These are phyloP conservation scores for Zygothrica quintamaculata DNA, from an alignment of 2,888 invertebrate genomes.

Conservation along the genomic window DNA sequence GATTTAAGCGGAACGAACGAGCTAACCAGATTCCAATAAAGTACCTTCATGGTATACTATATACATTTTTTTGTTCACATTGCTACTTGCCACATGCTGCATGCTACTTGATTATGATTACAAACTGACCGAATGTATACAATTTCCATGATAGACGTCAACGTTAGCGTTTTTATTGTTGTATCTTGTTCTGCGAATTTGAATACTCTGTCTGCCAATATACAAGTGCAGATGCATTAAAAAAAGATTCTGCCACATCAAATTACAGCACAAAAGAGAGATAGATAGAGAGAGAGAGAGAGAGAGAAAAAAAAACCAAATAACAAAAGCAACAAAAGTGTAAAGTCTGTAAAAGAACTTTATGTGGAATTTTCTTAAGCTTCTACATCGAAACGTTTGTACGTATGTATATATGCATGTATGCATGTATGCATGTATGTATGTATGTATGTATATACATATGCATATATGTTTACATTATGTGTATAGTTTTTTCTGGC, in stretches of 20 bases:
- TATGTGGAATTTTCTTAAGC: conserved; percentile 39
- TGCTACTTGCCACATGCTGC: conserved; percentile 4
- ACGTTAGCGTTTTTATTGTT: conserved; percentile 34
- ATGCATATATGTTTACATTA: not conserved
- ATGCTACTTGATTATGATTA: too few relatives aligned
- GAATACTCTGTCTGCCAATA: conserved; percentile 15
- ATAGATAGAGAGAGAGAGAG: conserved; percentile 3
- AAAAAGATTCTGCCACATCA: conserved; percentile 58
- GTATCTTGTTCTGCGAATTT: conserved; percentile 41
- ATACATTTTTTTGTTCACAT: too few relatives aligned
- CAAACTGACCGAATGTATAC: too few relatives aligned
- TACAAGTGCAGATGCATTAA: conserved; percentile 34
- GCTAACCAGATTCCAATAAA: too few relatives aligned
- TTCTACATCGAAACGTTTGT: too few relatives aligned
- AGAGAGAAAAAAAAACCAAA: conserved; percentile 12
- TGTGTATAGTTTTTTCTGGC: conserved; percentile 2
- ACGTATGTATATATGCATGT: not conserved
- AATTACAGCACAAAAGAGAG: conserved; percentile 53
- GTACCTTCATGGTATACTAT: too few relatives aligned
- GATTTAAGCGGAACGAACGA: too few relatives aligned
- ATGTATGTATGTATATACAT: not conserved
- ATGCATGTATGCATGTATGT: not conserved
- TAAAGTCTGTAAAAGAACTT: conserved; percentile 38
- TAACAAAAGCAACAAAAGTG: conserved; percentile 18
- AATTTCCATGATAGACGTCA: conserved; percentile 41